Evolutionary conservation across 2,888 invertebrate genomes (phyloP), one percentile per base, ranked within the genome.

Genomic region (Heliconius hortense): DNA sequence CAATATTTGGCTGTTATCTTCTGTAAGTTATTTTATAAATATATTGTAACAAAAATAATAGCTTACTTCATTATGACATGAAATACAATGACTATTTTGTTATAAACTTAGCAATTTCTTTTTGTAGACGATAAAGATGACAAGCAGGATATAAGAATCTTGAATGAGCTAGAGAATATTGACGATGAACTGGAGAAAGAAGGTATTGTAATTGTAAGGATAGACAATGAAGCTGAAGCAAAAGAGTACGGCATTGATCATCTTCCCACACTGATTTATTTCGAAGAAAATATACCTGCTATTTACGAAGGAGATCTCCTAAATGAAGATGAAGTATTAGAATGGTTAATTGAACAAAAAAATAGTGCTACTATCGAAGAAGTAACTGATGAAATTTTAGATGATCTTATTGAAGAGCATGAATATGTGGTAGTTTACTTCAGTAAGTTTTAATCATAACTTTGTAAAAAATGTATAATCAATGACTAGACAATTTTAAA

Each of bases 341-440:
- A 97, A 82, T 98, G 98, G 98, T 90, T 97, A 1, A 95, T 98
- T 79, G 96, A 97, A 82, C 98, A 98, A 86, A 98, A 98, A 89
- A 96, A 96, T 85, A 96, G 97, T 1, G 98, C 98, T 13, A 98
- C 98, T 8, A 98, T 98, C 83, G 98, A 98, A 92, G 98, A 98
- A 93, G 98, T 98, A 62, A 98, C 98, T 5, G 98, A 98, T 88
- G 98, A 98, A 93, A 98, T 98, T 83, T 91, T 98, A 39, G 95
- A 95, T 78, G 97, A 97, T 84, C 95, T 98, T 39, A 97, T 98
- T 82, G 97, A 97, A 80, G 97, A 98, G 85, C 97, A 98, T 84
- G 98, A 98, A 94, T 98, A 98, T 87, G 98, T 98, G 63, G 97
- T 98, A n/a, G 98, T 97, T 7, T 98, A 97, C 88, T 98, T 98